Base-by-base conservation (phyloP, 2,888 invertebrate genomes). In the Autographa gamma region DNA sequence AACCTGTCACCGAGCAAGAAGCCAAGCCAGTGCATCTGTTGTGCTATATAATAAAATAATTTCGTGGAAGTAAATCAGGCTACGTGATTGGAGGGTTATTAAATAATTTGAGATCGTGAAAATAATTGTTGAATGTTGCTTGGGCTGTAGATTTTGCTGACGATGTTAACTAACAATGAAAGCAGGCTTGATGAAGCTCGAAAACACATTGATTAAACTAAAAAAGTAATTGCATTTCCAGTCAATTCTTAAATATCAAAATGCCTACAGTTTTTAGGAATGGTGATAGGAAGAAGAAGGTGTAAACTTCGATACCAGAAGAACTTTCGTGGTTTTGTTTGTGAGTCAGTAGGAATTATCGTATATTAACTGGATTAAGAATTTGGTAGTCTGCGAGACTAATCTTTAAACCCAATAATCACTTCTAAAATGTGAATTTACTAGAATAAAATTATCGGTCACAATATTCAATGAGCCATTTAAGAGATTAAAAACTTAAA, bases 21-120 rank as follows among this genome's bases (percentile, higher is more conserved):
- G 88, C 86, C 83, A 80, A 74, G 69, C 72, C 81, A 67, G 76
- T 77, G 83, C 87, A 86, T 84, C 85, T 85, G 87, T 86, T 85
- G 83, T 85, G 32, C 73, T 89, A 71, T 71, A 66, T 90, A 90
- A 92, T 91, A 88, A 89, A 91, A 91, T 91, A 89, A 91, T 91
- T 89, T 90, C 82, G 80, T 87, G 86, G 82, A 89, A 88, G 70
- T 86, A 83, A 86, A 87, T 77, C 77, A 69, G 79, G 68, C 69
- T 75, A 70, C 63, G 58, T 78, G 68, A 69, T 75, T 66, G 65
- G 69, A 66, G 66, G 68, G 76, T 73, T 75, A 75, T 71, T 79
- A 70, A 77, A 76, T 73, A 58, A 63, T 73, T 67, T 61, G 18
- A 63, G 73, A 18, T 77, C 58, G 71, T 60, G 43, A 54, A 63